These are phyloP conservation scores for Catharus fuscescens DNA, from an alignment of 2,113 vertebrate species.

Conservation along the genomic window DNA sequence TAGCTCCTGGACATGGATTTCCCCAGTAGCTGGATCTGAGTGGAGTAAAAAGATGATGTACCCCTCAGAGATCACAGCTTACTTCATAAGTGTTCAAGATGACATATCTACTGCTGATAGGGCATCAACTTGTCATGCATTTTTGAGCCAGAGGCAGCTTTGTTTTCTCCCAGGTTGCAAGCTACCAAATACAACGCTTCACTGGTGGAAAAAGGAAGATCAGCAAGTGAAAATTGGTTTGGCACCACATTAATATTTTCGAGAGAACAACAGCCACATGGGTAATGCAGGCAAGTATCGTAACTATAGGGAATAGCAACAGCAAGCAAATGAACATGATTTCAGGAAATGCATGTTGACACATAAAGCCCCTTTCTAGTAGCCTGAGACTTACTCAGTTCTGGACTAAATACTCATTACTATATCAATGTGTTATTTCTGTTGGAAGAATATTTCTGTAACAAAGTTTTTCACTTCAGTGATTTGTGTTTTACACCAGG, in stretches of 20 bases:
- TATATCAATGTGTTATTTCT: background rate
- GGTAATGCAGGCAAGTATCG: background rate
- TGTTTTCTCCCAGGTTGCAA: background rate
- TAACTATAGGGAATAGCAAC: background rate
- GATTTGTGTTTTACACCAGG: background rate
- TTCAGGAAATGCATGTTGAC: background rate
- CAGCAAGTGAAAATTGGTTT: background rate
- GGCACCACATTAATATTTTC: background rate
- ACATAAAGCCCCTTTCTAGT: background rate
- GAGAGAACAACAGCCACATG: background rate
- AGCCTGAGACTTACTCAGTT: background rate
- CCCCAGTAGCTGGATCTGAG: background rate
- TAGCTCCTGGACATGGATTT: background rate
- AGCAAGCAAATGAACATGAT: background rate
- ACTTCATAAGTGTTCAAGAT: background rate
- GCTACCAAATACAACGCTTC: background rate
- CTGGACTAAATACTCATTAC: background rate
- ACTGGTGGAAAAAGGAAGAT: background rate
- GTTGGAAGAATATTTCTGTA: background rate
- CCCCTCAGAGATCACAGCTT: background rate
- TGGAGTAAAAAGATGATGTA: background rate
- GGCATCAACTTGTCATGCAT: background rate
- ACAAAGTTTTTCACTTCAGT: background rate
- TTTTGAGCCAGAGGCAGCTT: background rate
- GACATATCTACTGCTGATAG: background rate